Base-by-base conservation (phyloP, 2,888 invertebrate genomes). In the Zhuqinia jingwanae region DNA sequence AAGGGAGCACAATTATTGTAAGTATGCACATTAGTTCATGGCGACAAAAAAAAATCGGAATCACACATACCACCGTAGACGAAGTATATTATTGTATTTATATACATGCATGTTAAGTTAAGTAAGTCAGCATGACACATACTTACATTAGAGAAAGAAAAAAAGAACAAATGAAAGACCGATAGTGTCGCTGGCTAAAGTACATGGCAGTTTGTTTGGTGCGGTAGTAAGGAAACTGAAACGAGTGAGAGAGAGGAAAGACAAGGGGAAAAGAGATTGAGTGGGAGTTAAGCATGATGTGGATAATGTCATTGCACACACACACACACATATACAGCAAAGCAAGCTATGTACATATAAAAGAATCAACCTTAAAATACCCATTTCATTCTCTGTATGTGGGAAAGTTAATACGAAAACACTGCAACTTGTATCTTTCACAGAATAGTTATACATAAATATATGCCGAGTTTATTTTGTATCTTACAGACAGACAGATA, bases 221-320 rank as follows among this genome's bases (percentile, higher is more conserved):
- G n/a, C n/a, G 36, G 42, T 68, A 68, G 42, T 42, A 30, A 20
- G 30, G 56, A 60, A 45, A 79, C 36, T n/a, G n/a, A n/a, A n/a
- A 50, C 30, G 30, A 77, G 63, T 15, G 30, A 10, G 63, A 58
- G 78, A 68, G 20, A 30, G 20, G 36, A 30, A 85, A 81, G 58
- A 53, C 63, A 25, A 75, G 63, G 85, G 63, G 58, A 73, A 85
- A 79, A 63, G 80, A 86, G 85, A 86, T 86, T 86, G 85, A 86
- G 85, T 86, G 85, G 85, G 85, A 86, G 85, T 86, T 86, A 86
- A 86, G 80, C 80, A 80, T 53, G 73, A 79, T 85, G 80, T 76
- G 85, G 50, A 86, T 70, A 56, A 63, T 65, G 63, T 65, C 75
- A 76, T 80, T 86, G 63, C 80, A 75, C 27, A 83, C n/a, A n/a